A percentile compares a stretch with the other conserved stretches of the same genome.
Conservation (phyloP, 1,140 invertebrate species). For the Paraescarpia echinospica region DNA sequence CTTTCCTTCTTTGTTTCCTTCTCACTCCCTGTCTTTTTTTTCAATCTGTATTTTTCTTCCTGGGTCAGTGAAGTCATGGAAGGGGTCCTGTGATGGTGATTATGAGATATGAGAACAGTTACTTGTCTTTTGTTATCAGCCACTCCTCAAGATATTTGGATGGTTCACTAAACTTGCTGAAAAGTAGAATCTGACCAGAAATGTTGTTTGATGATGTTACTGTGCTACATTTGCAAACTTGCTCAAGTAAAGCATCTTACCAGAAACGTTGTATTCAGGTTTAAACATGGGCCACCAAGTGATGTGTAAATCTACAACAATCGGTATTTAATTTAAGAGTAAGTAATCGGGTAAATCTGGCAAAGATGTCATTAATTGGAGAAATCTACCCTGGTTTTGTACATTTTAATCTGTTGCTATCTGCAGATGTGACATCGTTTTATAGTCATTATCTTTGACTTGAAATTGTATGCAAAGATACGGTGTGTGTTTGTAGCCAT, state of each 20-base stretch:
- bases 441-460: too few species aligned
- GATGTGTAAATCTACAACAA: neutral
- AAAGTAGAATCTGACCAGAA: too few species aligned
- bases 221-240: neutral
- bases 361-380: neutral
- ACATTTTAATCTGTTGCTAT: too few species aligned
- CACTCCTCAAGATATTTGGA: neutral
- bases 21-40: neutral
- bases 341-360: neutral
- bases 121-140: neutral
- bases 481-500: too few species aligned
- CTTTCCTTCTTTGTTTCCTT: neutral
- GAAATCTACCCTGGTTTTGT: neutral
- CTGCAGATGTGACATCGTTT: too few species aligned
- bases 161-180: too few species aligned
- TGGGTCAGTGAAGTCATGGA: neutral
- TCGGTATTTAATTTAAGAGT: neutral
- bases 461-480: too few species aligned
- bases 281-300: neutral
- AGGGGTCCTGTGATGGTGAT: neutral
- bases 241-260: neutral
- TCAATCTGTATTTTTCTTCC: neutral
- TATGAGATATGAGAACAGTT: slow-evolving; percentile 6
- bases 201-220: too few species aligned
- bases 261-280: neutral